Base-by-base conservation (phyloP, 1,140 invertebrate species). In the Drosophila nigrodunni region DNA sequence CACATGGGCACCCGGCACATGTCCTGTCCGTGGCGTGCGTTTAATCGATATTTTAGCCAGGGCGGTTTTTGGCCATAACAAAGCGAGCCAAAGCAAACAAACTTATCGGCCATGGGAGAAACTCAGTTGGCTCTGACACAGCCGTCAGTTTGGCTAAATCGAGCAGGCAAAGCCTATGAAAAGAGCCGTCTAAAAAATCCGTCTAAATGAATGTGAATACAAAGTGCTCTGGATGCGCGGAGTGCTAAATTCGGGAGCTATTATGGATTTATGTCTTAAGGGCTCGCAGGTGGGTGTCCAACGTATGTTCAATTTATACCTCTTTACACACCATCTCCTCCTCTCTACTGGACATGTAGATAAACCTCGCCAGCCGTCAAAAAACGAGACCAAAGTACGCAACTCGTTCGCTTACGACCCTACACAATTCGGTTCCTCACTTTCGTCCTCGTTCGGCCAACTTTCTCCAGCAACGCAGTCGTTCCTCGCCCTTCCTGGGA, bases 261-360 rank as follows among this genome's bases (percentile, higher is more conserved):
- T 86, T 82, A 92, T 92, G 91, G 91, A 92, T 90, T 86, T 92
- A 88, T 78, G 91, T 90, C 82, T 92, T 15, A 66, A 73, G 64
- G 91, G 91, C 62, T 92, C 91, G 35, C 83, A 87, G 83, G 83
- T 87, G 70, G 13, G 83, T 70, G 70, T 1, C 39, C 1, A 9
- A 25, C 1, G 25, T 54, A 58, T 43, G 13, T 50, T 30, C 3
- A 30, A 10, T n/a, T 8, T 50, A 34, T 41, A 7, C 13, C 2
- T 13, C 4, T 3, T 34, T 6, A 35, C 13, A n/a, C 7, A 3
- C 15, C 18, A 25, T 41, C 2, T 10, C 41, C 1, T 11, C 5
- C 41, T 13, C 3, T 43, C 41, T 1, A 0, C 39, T 41, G 9
- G 39, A 41, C 41, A 6, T 52, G 7, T 59, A 92, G 91, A 92